Percentiles rank a stretch among this genome's conserved stretches.
Conservation (phyloP, 1,140 invertebrate genomes). For the Papilio xuthus region DNA sequence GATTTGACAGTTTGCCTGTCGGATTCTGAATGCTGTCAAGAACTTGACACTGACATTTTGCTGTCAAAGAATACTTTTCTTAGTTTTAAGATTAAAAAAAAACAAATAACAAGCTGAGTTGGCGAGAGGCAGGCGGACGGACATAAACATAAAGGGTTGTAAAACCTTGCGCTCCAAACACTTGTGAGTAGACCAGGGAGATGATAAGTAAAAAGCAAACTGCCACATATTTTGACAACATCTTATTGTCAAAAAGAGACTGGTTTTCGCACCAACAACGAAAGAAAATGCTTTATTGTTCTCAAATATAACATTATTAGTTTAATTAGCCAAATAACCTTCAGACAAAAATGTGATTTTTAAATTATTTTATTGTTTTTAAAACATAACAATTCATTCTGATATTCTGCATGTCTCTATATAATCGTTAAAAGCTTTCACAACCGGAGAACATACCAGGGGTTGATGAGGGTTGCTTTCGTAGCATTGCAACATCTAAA, state of each 20-base stretch:
- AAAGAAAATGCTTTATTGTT: background rate
- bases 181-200: too few species aligned
- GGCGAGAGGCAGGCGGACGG: too few species aligned
- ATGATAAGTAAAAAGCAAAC: too few species aligned
- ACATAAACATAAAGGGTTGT: too few species aligned
- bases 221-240: too few species aligned
- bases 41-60: background rate
- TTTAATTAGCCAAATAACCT: background rate
- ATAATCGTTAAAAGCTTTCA: slow-evolving; percentile 69
- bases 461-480: slow-evolving; percentile 73
- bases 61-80: background rate
- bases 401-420: slow-evolving; percentile 60
- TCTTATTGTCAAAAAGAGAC: background rate
- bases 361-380: background rate
- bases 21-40: background rate
- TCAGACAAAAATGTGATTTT: background rate
- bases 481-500: slow-evolving; percentile 73
- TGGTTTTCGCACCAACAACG: background rate
- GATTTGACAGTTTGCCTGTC: background rate
- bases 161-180: too few species aligned
- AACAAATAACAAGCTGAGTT: too few species aligned
- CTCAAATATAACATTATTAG: background rate
- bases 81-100: too few species aligned
- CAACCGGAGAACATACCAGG: slow-evolving; percentile 63
- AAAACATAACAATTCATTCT: slow-evolving; percentile 47